Base-by-base conservation (phyloP, 1,140 invertebrate genomes). In the Formica exsecta region DNA sequence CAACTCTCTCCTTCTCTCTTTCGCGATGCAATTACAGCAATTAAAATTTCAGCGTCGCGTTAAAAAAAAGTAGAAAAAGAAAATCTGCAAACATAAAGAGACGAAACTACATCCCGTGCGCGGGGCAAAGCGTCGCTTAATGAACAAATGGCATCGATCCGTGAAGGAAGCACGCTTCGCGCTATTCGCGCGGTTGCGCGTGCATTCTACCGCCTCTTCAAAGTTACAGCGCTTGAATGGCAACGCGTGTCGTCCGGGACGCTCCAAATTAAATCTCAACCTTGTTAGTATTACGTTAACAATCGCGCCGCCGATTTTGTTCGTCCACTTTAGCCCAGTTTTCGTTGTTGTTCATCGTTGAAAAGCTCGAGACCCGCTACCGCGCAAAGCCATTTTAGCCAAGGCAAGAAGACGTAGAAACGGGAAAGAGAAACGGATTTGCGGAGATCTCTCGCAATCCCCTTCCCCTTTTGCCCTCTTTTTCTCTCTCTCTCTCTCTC, bases 271-370 rank as follows among this genome's bases (percentile, higher is more conserved):
- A 71, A 86, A 88, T 89, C 85, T 81, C 83, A 81, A 76, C 75
- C 62, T 81, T 84, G 86, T 86, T 85, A 76, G 76, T 89, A 83
- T 89, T 88, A 73, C 54, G 81, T 87, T 89, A 89, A 89, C 74
- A 71, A 62, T 36, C 48, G 83, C 38, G 81, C 41, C 41, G 41
- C 48, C 48, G 62, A 77, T 73, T 66, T 68, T n/a, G 25, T 9
- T 38, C 48, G 75, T 36, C 61, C 84, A 74, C 51, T 71, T 80
- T 51, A 89, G 32, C 66, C 32, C 51, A 51, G 86, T 77, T 89
- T 89, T 87, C 75, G 36, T 87, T 80, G 36, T 87, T 80, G 74
- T 59, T 29, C 29, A 64, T 70, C 70, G 79, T 62, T 19, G 57
- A 68, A 77, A 77, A 87, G 87, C 65, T 77, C 74, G 48, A 62